Conservation (phyloP, 2,888 invertebrate species). For the Idaea aversata region DNA sequence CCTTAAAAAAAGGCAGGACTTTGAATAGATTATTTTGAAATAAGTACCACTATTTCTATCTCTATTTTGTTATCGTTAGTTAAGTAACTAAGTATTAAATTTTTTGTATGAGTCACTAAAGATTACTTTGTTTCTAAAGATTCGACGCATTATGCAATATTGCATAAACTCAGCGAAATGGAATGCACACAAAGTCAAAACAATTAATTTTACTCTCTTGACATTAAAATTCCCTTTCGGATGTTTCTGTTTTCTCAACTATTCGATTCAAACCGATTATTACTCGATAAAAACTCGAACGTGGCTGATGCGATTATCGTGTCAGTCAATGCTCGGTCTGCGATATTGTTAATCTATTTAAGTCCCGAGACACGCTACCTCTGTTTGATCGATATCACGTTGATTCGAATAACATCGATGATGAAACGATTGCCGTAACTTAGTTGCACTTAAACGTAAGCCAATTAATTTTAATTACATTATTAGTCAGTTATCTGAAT, state of each 20-base stretch:
- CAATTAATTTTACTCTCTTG: background rate
- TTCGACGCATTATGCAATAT: background rate
- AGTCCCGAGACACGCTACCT: conserved; percentile 52
- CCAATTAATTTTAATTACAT: background rate
- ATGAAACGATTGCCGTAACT: background rate
- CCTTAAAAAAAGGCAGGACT: no score
- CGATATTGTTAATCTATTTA: conserved; percentile 53
- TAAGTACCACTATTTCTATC: no score
- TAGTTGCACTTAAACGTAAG: background rate
- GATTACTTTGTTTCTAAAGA: background rate
- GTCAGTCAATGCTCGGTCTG: conserved; percentile 51
- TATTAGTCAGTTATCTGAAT: conserved; percentile 1
- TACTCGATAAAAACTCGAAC: conserved; percentile 24
- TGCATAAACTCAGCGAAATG: background rate
- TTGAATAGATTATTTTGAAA: no score
- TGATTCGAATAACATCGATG: conserved; percentile 10
- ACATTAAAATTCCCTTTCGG: background rate
- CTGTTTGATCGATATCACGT: conserved; percentile 59
- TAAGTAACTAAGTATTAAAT: background rate
- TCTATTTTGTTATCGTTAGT: background rate
- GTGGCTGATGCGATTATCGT: conserved; percentile 50
- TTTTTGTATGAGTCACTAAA: background rate
- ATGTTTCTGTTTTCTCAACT: background rate
- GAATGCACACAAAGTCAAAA: background rate
- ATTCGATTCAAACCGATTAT: background rate